phyloP scores from a whole-genome alignment of 2,888 invertebrate genomes.

The Papilio elwesi region DNA sequence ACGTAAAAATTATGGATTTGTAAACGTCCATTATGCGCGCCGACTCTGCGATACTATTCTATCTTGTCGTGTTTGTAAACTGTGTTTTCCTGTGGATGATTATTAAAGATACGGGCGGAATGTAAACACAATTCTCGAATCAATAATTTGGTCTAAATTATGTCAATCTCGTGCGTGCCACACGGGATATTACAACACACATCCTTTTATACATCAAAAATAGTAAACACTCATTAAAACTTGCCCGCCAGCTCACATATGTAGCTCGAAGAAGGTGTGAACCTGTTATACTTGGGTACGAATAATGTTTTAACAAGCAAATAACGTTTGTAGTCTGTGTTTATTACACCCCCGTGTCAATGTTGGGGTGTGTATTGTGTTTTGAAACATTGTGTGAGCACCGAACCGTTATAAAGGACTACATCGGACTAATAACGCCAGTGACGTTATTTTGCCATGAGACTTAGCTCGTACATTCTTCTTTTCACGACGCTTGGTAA shows the following conservation, averaged over 20 bases:
- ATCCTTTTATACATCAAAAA: background rate
- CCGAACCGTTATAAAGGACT: constrained; percentile 3
- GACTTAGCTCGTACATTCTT: constrained; percentile 2
- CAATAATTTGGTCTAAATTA: constrained; percentile 10
- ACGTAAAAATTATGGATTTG: constrained; percentile 34
- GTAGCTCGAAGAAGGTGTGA: background rate
- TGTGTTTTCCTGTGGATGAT: constrained; percentile 26
- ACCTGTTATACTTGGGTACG: background rate
- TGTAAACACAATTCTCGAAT: constrained; percentile 19
- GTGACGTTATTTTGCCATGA: constrained; percentile 7
- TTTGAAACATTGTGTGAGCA: constrained; percentile 20
- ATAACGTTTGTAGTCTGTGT: background rate
- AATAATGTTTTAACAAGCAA: background rate
- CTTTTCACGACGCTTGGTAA: constrained; percentile 22
- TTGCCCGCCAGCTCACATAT: background rate
- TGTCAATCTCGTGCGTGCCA: background rate
- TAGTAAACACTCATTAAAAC: background rate
- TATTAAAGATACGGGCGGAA: constrained; percentile 10
- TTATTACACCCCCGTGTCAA: background rate
- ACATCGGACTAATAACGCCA: background rate
- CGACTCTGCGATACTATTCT: background rate
- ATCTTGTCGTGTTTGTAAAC: constrained; percentile 31
- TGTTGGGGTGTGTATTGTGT: constrained; percentile 2
- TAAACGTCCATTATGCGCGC: constrained; percentile 39
- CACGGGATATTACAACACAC: no score